Conservation (phyloP, 2,888 invertebrate species). For the Apodemia hepburni region DNA sequence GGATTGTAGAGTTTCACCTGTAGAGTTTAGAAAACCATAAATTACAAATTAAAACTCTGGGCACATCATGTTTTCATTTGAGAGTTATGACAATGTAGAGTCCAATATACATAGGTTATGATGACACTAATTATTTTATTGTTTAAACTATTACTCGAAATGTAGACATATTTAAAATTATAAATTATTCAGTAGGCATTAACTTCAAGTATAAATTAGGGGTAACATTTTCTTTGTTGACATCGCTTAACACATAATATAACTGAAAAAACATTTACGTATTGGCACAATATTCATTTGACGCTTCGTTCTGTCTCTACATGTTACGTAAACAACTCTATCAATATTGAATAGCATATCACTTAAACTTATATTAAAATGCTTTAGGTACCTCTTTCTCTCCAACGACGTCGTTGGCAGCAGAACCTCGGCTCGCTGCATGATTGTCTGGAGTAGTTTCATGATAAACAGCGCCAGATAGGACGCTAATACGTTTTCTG, state of each 20-base stretch:
- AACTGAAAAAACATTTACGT: slow-evolving; percentile 56
- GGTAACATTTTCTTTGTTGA: slow-evolving; percentile 52
- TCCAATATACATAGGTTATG: background rate
- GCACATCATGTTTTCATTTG: background rate
- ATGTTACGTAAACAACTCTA: slow-evolving; percentile 70
- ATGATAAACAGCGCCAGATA: slow-evolving; percentile 82
- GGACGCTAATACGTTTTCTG: slow-evolving; percentile 91
- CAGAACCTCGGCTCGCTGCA: slow-evolving; percentile 66
- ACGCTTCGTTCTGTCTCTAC: slow-evolving; percentile 32
- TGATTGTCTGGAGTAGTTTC: slow-evolving; percentile 68
- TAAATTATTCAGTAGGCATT: background rate
- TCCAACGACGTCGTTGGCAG: slow-evolving; percentile 69
- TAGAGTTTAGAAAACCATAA: too few relatives aligned
- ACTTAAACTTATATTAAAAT: slow-evolving; percentile 41
- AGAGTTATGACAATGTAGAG: background rate
- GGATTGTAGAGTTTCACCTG: too few relatives aligned
- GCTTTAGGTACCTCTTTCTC: slow-evolving; percentile 69
- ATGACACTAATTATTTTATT: background rate
- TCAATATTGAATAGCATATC: slow-evolving; percentile 42
- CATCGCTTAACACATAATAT: slow-evolving; percentile 45
- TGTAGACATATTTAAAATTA: background rate
- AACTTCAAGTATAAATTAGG: background rate
- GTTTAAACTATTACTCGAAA: background rate
- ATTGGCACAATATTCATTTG: slow-evolving; percentile 26
- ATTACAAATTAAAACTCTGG: too few relatives aligned